Base-by-base conservation (phyloP, 1,140 invertebrate species). In the Venustaconcha ellipsiformis region DNA sequence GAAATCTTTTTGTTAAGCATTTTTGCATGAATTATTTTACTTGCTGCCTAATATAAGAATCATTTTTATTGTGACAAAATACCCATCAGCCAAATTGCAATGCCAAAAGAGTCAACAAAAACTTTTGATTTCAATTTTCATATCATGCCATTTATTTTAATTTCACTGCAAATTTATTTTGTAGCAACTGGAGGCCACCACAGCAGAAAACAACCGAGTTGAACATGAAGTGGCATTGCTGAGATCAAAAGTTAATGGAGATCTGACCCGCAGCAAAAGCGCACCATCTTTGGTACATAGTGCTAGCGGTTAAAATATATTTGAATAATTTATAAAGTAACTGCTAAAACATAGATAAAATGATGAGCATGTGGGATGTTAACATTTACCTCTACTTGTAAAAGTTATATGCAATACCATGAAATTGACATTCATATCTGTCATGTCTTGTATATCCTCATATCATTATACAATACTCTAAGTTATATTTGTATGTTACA, bases 151-250 rank as follows among this genome's bases (percentile, higher is more conserved):
- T 48, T 48, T 48, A 48, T 48, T 48, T 8, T 48, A 48, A 48
- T 8, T 48, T 48, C 37, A 48, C 37, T 48, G 37, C 6, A 48
- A 48, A 48, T 48, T 48, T 48, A 48, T 75, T 20, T 88, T 90
- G 23, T 88, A 96, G 94, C 95, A 95, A 93, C 89, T 97, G 73
- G 96, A 97, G 89, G 95, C 96, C 86, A 96, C 95, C 1, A 95
- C 96, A 18, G 94, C 95, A 1, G 95, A 96, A 76, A 97, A 96
- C 88, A 95, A 95, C 14, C 93, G 94, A 14, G 88, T 97, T 57
- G 96, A 97, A 88, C 94, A 96, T 81, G 96, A 97, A 86, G 90
- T 97, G 75, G 92, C 96, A 30, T 92, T 96, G 23, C 88, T 97
- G 30, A 92, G 95, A 13, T 95, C 96, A 82, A 96, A 96, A 88